A percentile compares a stretch with the other conserved stretches of the same genome.
Evolutionary conservation across 2,113 vertebrate genomes (phyloP).

Genomic region (Perca flavescens): DNA sequence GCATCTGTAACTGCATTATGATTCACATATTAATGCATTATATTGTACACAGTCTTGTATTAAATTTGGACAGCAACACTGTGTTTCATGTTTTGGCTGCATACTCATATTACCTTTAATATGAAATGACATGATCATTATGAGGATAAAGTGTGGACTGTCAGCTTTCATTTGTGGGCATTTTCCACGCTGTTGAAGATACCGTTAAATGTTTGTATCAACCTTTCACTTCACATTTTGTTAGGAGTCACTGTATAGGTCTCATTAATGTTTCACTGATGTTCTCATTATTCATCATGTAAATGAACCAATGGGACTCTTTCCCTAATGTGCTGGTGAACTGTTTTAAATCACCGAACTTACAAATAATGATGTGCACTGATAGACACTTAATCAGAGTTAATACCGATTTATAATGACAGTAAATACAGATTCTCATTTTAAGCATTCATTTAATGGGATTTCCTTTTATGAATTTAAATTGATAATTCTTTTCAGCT

Average conservation of each 20-base stretch:
- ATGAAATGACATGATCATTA: constrained; percentile 53
- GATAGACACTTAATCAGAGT: not conserved
- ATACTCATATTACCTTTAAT: constrained; percentile 39
- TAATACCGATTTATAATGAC: not conserved
- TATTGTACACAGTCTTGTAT: too few species aligned
- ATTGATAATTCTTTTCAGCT: not conserved
- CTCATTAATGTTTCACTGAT: constrained; percentile 26
- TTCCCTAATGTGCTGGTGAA: not conserved
- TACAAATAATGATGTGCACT: not conserved
- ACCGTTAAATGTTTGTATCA: constrained; percentile 7
- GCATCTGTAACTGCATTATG: not conserved
- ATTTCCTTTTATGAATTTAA: not conserved
- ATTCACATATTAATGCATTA: not conserved
- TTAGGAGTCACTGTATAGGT: not conserved
- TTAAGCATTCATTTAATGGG: not conserved
- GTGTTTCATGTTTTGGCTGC: constrained; percentile 23
- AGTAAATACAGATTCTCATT: not conserved
- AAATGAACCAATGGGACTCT: not conserved
- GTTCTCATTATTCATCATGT: constrained; percentile 15
- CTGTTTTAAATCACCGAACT: not conserved
- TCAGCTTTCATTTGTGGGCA: constrained; percentile 41
- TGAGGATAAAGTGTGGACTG: constrained; percentile 52
- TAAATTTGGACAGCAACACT: too few species aligned
- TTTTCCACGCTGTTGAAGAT: constrained; percentile 21
- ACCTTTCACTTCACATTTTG: not conserved